Evolutionary conservation across 2,797 vertebrate genomes (phyloP), one percentile per base, ranked within the genome.

Genomic region (Poeciliopsis presidionis): DNA sequence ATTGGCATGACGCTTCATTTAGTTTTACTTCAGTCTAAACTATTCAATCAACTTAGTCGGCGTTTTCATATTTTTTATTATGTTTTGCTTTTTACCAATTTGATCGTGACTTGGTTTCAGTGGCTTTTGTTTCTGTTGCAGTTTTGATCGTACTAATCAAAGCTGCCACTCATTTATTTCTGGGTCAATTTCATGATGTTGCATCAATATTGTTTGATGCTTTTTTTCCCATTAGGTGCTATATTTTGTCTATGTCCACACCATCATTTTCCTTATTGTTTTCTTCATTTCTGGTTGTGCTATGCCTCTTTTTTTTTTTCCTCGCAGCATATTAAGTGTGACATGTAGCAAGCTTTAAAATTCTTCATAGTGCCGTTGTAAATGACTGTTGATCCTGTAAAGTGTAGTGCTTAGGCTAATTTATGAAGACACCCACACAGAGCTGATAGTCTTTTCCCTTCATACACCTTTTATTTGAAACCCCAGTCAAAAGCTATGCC

Each of bases 351-450:
- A 80, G 77, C 82, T 77, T 93, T 88, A 71, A 90, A 93, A 94
- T 92, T 90, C 87, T 86, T 92, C 76, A 72, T 90, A 92, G 90
- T 89, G 76, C 92, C 90, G 82, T 86, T 86, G 86, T 91, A 95
- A 94, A 95, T 94, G 87, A 94, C 90, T 94, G 89, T 93, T 92
- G 89, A 96, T 95, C 92, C 92, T 67, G 59, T 89, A 83, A 92
- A 92, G 78, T 89, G 93, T 93, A 93, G 89, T 93, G 91, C 80
- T 84, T 86, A 87, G 83, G 90, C 88, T 96, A 92, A 95, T 95
- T 95, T 92, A 94, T 93, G 90, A 92, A 92, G 93, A 94, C 95
- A 95, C 94, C 94, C 94, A 95, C 94, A 94, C 90, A 91, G 87
- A 90, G 90, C 82, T 94, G 88, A 93, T 92, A 95, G 91, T 93